Conservation (phyloP, 2,888 invertebrate species). For the Hoplodrina ambigua region DNA sequence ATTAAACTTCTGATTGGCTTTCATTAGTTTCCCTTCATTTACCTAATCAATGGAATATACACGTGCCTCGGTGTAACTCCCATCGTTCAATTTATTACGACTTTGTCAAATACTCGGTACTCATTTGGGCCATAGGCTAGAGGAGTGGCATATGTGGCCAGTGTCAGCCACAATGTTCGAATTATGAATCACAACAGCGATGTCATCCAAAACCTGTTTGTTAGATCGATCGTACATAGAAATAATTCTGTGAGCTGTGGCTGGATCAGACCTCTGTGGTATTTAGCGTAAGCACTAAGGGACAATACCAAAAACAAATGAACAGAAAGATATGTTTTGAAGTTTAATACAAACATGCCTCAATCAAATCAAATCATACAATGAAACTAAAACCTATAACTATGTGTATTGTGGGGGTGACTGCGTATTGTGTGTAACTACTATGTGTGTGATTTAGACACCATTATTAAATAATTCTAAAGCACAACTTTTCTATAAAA, state of each 20-base stretch:
- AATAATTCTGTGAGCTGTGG: not conserved
- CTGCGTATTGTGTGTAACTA: too few relatives aligned
- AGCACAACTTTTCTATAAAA: too few relatives aligned
- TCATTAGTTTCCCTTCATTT: not conserved
- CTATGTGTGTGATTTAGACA: too few relatives aligned
- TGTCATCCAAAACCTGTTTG: constrained; percentile 12
- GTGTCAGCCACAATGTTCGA: not conserved
- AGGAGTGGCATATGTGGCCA: constrained; percentile 16
- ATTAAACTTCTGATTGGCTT: not conserved
- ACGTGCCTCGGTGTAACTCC: not conserved
- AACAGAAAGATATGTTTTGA: not conserved
- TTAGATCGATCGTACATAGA: not conserved
- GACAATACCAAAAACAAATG: not conserved
- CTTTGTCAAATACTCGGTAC: not conserved
- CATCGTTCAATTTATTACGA: not conserved
- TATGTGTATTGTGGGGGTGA: too few relatives aligned
- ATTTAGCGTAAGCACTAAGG: constrained; percentile 2
- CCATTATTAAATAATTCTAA: too few relatives aligned
- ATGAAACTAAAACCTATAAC: too few relatives aligned
- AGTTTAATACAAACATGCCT: not conserved
- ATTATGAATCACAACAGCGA: constrained; percentile 20
- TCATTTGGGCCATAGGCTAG: not conserved
- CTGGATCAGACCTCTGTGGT: constrained; percentile 5
- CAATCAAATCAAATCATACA: too few relatives aligned
- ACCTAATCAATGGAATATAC: not conserved